Evolutionary conservation across 2,113 vertebrate species (phyloP), one percentile per base, ranked within the genome.

Genomic region (Eptesicus fuscus): DNA sequence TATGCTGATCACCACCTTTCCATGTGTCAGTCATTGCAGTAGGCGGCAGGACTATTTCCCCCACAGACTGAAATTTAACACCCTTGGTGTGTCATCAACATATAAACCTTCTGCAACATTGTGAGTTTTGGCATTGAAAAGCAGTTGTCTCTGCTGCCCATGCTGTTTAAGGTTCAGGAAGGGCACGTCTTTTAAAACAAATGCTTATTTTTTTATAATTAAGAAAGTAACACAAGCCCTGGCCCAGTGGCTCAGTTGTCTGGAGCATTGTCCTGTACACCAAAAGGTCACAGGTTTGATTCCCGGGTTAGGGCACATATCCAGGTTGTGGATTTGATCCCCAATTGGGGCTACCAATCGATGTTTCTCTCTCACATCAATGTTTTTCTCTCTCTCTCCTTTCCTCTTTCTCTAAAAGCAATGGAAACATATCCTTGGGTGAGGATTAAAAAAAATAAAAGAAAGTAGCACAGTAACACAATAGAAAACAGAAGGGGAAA

Each of bases 191-290:
- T 65, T 32, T 65, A 32, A 63, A 63, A 63, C 61, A 63, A 63
- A 73, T 51, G 18, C 61, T 85, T 80, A 53, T 56, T 59, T 93
- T 92, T 70, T 88, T 83, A 86, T 91, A 83, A 83, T 94, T 79
- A 63, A n/a, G 44, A 83, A 90, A 96, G 74, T 67, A 74, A 65
- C 37, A 78, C 44, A 70, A 6, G 30, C 30, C 30, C 63, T 67
- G 14, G 30, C 63, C 6, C 5, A 32, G 63, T 32, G 30, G 63
- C 7, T n/a, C 14, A 67, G 63, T n/a, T 67, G 63, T 32, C 32
- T 67, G 63, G 32, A 67, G 14, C 32, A n/a, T n/a, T n/a, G 14
- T n/a, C 13, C 63, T n/a, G 7, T 17, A 67, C 13, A 67, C 32
- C 63, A n/a, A 67, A 65, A 67, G 63, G 30, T 65, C 28, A 16